A percentile compares a stretch with the other conserved stretches of the same genome.
Evolutionary conservation across 1,140 invertebrate species (phyloP).

Genomic region (Drosophila arizonae): DNA sequence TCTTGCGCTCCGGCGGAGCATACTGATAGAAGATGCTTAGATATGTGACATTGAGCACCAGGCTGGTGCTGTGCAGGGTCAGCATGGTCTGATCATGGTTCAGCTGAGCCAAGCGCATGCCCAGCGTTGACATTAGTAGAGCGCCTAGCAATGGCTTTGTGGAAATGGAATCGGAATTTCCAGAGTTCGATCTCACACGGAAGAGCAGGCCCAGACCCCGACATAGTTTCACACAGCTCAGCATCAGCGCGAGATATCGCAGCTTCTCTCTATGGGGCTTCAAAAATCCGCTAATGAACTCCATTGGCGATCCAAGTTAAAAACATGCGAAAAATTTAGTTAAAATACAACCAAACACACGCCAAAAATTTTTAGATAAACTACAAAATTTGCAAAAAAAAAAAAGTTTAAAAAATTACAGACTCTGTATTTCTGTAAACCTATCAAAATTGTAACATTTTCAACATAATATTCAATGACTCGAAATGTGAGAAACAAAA

Average conservation of each 20-base stretch:
- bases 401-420: background rate
- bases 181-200: background rate
- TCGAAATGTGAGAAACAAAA: too few species aligned
- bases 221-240: slow-evolving; percentile 11
- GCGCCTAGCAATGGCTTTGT: slow-evolving; percentile 1
- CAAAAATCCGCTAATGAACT: background rate
- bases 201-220: background rate
- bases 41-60: background rate
- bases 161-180: background rate
- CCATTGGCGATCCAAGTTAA: slow-evolving; percentile 1
- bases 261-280: background rate
- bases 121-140: background rate
- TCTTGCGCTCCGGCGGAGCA: background rate
- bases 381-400: background rate
- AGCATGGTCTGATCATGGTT: background rate
- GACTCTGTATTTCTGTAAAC: too few species aligned
- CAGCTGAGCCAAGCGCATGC: slow-evolving; percentile 15
- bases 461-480: too few species aligned
- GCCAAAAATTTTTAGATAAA: background rate
- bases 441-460: too few species aligned
- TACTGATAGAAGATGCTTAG: background rate
- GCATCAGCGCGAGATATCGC: background rate
- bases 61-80: background rate
- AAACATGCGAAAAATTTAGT: slow-evolving; percentile 1
- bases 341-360: background rate